Base-by-base conservation (phyloP, 2,888 invertebrate species). In the Notodonta dromedarius region DNA sequence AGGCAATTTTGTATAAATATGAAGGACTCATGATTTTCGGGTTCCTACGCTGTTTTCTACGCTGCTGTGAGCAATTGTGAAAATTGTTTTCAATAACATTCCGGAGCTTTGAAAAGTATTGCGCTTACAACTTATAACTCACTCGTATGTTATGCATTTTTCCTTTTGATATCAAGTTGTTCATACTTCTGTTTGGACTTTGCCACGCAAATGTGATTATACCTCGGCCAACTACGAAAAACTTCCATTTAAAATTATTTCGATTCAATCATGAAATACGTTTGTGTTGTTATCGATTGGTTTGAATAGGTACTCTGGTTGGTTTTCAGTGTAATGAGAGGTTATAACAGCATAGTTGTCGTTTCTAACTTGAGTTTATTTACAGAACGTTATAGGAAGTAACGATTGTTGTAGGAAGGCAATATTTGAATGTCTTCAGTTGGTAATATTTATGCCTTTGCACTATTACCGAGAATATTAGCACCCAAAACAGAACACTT, bases 161-260 rank as follows among this genome's bases (percentile, higher is more conserved):
- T 46, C n/a, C 46, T 46, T 42, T 42, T 42, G 12, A 42, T 42
- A 42, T 11, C 42, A 42, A 42, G 42, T 42, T 11, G 54, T 24
- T 39, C 39, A 13, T 54, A 39, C 13, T 39, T 35, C 54, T n/a
- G 13, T 35, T 50, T 51, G 44, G 46, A 53, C 35, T 55, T 69
- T 72, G 69, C 72, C 72, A 72, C 64, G 16, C 52, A 62, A 69
- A 60, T 54, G 61, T 60, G 63, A 57, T 68, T 71, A 56, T 53
- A 63, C 63, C 61, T 71, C 58, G 13, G 16, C 16, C 53, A 71
- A 71, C 69, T 61, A 52, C 61, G 59, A 55, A 60, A 64, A 14
- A 14, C 48, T 56, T 56, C 32, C 32, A 14, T 53, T 56, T 58
- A 57, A 63, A 63, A 24, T 24, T 24, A 2, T 24, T 24, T 24